phyloP scores from a whole-genome alignment of 2,888 invertebrate genomes.

The Drosophila tanythrix region DNA sequence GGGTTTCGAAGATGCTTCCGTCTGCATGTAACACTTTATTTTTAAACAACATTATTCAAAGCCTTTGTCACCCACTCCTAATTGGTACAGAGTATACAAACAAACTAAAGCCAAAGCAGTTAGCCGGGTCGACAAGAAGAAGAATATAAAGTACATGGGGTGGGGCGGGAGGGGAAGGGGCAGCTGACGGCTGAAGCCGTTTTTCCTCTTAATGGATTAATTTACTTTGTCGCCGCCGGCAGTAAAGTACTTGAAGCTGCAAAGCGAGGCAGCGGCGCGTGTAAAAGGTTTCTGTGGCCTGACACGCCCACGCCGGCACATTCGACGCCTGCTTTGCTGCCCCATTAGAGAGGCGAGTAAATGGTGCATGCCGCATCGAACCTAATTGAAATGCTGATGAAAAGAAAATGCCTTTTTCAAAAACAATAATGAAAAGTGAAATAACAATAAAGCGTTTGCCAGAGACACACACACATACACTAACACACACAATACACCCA shows the following conservation, averaged over 20 bases:
- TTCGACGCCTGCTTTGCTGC: constrained; percentile 39
- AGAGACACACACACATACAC: constrained; percentile 30
- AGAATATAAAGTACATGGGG: not conserved
- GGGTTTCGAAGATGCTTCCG: not conserved
- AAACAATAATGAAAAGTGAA: constrained; percentile 78
- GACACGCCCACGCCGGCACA: constrained; percentile 34
- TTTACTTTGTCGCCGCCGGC: constrained; percentile 74
- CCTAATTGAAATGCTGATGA: constrained; percentile 79
- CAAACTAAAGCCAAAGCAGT: constrained; percentile 39
- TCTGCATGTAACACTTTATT: not conserved
- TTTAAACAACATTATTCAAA: not conserved
- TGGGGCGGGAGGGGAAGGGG: not conserved
- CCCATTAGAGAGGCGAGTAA: constrained; percentile 47
- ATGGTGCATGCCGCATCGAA: constrained; percentile 64
- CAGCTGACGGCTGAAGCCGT: constrained; percentile 14
- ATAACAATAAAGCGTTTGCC: constrained; percentile 70
- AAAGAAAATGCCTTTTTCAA: constrained; percentile 72
- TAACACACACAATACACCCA: constrained; percentile 10
- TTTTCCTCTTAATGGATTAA: constrained; percentile 70
- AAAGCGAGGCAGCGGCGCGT: constrained; percentile 58
- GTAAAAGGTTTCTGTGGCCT: constrained; percentile 75
- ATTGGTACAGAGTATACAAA: constrained; percentile 5
- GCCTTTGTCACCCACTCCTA: not conserved
- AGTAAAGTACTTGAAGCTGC: constrained; percentile 60
- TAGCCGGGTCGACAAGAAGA: constrained; percentile 7